A percentile compares a stretch with the other conserved stretches of the same genome.
phyloP scores from a whole-genome alignment of 2,113 vertebrate species.

The Notechis scutatus region DNA sequence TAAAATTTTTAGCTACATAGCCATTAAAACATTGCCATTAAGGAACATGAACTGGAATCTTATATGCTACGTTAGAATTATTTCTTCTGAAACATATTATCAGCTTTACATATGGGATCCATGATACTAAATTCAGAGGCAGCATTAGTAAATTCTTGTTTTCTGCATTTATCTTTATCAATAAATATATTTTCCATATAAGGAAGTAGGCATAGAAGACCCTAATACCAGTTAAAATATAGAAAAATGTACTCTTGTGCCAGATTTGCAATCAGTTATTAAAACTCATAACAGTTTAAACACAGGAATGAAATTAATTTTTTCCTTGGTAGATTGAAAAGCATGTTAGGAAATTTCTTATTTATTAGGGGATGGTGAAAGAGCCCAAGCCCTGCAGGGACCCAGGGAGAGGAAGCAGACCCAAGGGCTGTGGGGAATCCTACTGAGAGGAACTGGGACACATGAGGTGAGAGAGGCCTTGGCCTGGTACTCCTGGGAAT shows the following conservation, averaged over 20 bases:
- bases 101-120: not conserved
- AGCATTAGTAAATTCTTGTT: not conserved
- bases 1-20: not conserved
- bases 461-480: not conserved
- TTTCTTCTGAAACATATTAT: not conserved
- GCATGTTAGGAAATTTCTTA: not conserved
- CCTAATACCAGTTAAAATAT: not conserved
- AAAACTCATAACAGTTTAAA: not conserved
- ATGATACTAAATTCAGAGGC: not conserved
- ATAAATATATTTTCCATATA: conserved; percentile 1
- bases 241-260: not conserved
- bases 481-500: not conserved
- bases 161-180: not conserved
- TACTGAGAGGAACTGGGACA: not conserved
- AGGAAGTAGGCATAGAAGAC: not conserved
- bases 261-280: not conserved
- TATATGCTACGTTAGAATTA: not conserved
- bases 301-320: not conserved
- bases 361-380: not conserved
- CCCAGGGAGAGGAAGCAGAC: not conserved
- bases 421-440: not conserved
- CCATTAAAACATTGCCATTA: not conserved
- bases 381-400: not conserved
- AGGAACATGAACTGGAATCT: not conserved
- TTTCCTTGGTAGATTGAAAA: not conserved